Evolutionary conservation across 2,797 vertebrate species (phyloP).

Genomic region (Echiichthys vipera): DNA sequence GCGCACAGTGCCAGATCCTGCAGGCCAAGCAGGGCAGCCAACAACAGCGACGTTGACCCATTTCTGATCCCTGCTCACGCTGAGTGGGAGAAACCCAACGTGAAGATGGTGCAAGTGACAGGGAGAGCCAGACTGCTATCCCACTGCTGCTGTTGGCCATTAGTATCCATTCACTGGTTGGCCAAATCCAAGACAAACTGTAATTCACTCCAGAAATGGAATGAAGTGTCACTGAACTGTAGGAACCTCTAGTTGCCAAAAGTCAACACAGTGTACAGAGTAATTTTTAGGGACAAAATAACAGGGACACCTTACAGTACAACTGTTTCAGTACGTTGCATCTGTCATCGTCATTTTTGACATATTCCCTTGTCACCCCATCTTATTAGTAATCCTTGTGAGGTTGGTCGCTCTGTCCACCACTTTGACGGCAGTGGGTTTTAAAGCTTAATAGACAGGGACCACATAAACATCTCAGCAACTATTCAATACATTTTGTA

Average conservation of each 20-base stretch:
- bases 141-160: conserved; percentile 62
- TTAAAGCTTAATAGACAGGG: no score
- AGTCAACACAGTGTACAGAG: background rate
- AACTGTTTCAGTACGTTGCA: background rate
- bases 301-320: background rate
- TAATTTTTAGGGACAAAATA: conserved; percentile 2
- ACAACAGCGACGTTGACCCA: conserved; percentile 66
- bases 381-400: background rate
- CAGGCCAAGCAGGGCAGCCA: conserved; percentile 70
- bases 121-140: conserved; percentile 55
- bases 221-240: conserved; percentile 28
- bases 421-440: background rate
- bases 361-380: background rate
- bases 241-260: conserved; percentile 27
- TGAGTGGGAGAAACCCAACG: conserved; percentile 64
- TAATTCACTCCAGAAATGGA: conserved; percentile 37
- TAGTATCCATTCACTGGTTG: conserved; percentile 38
- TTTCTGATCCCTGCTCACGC: conserved; percentile 65
- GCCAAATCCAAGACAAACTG: conserved; percentile 38
- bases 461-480: no score
- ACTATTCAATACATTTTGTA: no score
- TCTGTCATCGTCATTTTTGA: background rate
- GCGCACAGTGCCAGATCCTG: conserved; percentile 59
- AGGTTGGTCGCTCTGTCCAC: background rate
- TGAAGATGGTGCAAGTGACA: conserved; percentile 52